Conservation (phyloP, 2,113 vertebrate genomes). For the Cariama cristata region DNA sequence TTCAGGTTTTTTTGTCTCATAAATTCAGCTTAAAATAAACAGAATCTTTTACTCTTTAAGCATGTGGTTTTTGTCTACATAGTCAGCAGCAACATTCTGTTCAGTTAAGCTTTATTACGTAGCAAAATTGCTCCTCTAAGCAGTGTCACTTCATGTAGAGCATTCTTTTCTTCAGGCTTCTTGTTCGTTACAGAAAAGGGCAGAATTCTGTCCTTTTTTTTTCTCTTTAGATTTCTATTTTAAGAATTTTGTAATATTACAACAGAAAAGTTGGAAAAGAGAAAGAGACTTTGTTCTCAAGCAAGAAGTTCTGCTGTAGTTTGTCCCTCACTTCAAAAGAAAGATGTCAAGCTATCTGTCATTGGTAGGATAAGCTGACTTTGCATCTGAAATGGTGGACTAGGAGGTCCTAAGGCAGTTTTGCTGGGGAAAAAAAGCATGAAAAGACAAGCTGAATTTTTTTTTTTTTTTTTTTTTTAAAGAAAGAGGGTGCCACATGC, state of each 20-base stretch:
- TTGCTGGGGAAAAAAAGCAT: neutral
- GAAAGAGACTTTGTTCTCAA: neutral
- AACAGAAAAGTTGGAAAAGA: neutral
- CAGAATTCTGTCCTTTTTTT: neutral
- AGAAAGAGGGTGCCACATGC: neutral
- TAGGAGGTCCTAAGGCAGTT: neutral
- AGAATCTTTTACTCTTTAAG: neutral
- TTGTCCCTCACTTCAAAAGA: neutral
- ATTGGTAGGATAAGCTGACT: neutral
- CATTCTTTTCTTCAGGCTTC: neutral
- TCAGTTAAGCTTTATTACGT: neutral
- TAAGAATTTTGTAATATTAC: neutral
- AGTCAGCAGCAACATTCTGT: neutral
- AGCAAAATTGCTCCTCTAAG: neutral
- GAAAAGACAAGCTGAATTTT: neutral
- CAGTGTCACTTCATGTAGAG: neutral
- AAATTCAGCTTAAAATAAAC: conserved; percentile 7
- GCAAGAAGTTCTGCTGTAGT: neutral
- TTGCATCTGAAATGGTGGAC: neutral
- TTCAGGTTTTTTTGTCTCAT: neutral
- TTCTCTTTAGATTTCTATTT: neutral
- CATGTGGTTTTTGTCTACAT: neutral
- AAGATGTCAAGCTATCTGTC: neutral
- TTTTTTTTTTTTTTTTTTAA: neutral
- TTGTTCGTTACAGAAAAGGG: neutral